Evolutionary conservation across 2,797 vertebrate genomes (phyloP).

Genomic region (Gastrophryne carolinensis): DNA sequence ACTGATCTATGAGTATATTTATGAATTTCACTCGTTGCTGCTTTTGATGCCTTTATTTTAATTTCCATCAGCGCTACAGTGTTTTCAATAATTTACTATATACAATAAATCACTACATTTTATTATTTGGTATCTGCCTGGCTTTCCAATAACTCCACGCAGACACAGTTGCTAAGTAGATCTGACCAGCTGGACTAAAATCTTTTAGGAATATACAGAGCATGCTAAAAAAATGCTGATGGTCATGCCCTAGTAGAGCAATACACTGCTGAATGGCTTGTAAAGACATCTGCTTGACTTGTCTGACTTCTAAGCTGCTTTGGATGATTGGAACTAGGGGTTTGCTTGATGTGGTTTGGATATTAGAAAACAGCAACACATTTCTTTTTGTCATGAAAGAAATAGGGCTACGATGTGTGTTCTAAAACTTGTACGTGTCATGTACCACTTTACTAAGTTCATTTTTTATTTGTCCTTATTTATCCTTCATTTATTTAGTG

Average conservation of each 20-base stretch:
- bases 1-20: constrained; percentile 50
- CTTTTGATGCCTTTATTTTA: background rate
- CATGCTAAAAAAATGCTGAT: constrained; percentile 27
- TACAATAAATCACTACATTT: constrained; percentile 21
- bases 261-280: constrained; percentile 36
- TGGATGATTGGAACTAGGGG: constrained; percentile 19
- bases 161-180: constrained; percentile 52
- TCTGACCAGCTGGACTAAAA: constrained; percentile 50
- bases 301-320: background rate
- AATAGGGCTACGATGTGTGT: background rate
- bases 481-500: constrained; percentile 22
- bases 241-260: constrained; percentile 10
- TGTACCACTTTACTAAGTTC: background rate
- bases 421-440: constrained; percentile 5
- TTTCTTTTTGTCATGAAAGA: constrained; percentile 10
- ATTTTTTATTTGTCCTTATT: constrained; percentile 23
- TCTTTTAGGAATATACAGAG: constrained; percentile 40
- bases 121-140: constrained; percentile 45
- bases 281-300: constrained; percentile 48
- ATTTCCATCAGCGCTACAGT: background rate
- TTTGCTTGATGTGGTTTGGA: background rate
- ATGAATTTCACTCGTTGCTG: constrained; percentile 42
- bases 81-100: constrained; percentile 32
- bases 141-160: constrained; percentile 21
- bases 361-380: constrained; percentile 5